These are phyloP conservation scores for Parauchenoglanis ngamensis DNA, from an alignment of 2,797 vertebrate species.

Conservation along the genomic window DNA sequence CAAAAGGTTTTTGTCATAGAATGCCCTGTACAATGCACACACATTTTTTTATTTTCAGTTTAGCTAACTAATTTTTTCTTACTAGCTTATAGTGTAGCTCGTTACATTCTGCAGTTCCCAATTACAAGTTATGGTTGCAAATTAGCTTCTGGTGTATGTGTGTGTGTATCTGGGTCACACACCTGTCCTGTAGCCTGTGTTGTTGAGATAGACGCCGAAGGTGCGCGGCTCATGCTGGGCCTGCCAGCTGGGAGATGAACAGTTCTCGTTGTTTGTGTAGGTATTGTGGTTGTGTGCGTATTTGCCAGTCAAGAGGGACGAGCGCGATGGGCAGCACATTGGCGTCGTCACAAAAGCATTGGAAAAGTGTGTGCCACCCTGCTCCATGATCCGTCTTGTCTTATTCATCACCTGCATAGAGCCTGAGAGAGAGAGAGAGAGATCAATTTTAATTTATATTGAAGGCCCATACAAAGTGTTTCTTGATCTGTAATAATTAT, in stretches of 20 bases:
- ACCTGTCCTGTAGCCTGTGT: slow-evolving; percentile 95
- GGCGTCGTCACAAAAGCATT: slow-evolving; percentile 88
- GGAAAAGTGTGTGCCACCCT: slow-evolving; percentile 83
- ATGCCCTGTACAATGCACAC: neutral
- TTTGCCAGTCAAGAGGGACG: slow-evolving; percentile 87
- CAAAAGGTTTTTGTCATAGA: neutral
- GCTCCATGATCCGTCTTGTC: slow-evolving; percentile 63
- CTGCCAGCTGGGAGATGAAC: slow-evolving; percentile 94
- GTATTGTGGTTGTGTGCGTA: slow-evolving; percentile 98
- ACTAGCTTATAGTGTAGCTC: neutral
- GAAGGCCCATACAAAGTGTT: neutral
- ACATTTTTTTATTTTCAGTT: neutral
- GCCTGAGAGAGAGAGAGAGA: slow-evolving; percentile 38
- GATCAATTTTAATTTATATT: neutral
- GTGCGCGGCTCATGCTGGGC: slow-evolving; percentile 88
- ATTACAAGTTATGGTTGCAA: neutral
- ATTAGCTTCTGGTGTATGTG: neutral
- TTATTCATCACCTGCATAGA: slow-evolving; percentile 67
- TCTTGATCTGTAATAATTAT: neutral
- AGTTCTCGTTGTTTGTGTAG: slow-evolving; percentile 98
- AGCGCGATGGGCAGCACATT: slow-evolving; percentile 84
- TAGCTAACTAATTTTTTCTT: neutral
- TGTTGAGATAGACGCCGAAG: slow-evolving; percentile 92
- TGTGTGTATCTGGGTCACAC: slow-evolving; percentile 39
- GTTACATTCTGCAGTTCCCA: neutral